These are phyloP conservation scores for Leuctra nigra DNA, from an alignment of 2,888 invertebrate genomes.

Conservation along the genomic window DNA sequence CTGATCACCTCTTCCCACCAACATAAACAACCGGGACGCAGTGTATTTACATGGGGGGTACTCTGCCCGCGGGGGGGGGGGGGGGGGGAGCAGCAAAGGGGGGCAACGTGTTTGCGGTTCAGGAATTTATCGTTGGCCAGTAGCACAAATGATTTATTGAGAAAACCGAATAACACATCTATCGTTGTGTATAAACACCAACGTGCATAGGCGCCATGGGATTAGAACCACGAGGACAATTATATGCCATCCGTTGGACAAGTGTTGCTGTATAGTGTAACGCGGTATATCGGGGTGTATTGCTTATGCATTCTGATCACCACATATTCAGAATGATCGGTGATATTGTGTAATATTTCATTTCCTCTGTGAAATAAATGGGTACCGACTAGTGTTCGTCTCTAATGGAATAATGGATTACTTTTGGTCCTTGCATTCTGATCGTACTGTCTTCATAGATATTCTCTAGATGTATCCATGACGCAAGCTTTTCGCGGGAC, in stretches of 20 bases:
- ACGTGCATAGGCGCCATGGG: background rate
- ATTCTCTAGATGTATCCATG: too few species aligned
- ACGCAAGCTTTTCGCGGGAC: too few species aligned
- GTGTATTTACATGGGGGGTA: constrained; percentile 13
- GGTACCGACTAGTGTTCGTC: too few species aligned
- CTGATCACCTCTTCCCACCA: background rate
- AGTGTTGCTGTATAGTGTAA: too few species aligned
- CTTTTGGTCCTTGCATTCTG: too few species aligned
- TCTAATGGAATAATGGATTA: too few species aligned
- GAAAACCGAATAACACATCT: constrained; percentile 19
- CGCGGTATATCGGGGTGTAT: too few species aligned
- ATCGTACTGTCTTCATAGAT: too few species aligned
- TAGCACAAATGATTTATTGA: constrained; percentile 18
- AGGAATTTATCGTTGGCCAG: constrained; percentile 16
- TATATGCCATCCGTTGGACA: too few species aligned
- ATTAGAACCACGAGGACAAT: background rate
- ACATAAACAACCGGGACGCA: constrained; percentile 8
- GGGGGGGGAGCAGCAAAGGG: background rate
- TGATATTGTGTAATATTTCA: background rate
- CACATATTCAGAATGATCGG: too few species aligned
- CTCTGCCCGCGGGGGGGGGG: background rate
- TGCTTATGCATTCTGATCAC: too few species aligned
- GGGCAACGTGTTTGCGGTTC: constrained; percentile 14
- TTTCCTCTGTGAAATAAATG: too few species aligned
- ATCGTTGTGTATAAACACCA: constrained; percentile 14